Percentiles rank a stretch among this genome's conserved stretches.
These are phyloP conservation scores for Chiridota heheva DNA, from an alignment of 35 echinoderm and acorn worm genomes.

Conservation along the genomic window DNA sequence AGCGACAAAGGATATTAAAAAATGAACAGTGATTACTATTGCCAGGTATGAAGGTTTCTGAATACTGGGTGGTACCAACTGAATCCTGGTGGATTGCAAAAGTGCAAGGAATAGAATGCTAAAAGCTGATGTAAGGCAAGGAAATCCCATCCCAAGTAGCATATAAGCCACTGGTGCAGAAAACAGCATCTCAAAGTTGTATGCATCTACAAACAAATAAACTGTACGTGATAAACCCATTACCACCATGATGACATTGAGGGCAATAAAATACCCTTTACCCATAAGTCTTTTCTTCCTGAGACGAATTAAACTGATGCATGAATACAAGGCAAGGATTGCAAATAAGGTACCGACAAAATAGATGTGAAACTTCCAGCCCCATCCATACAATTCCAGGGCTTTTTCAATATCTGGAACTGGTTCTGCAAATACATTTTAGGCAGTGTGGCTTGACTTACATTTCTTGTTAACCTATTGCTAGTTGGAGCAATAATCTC, in stretches of 20 bases:
- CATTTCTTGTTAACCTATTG: background rate
- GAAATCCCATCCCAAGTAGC: slow-evolving; percentile 86
- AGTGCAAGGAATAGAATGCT: slow-evolving; percentile 94
- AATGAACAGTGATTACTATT: slow-evolving; percentile 68
- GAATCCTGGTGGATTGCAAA: slow-evolving; percentile 79
- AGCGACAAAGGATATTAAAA: slow-evolving; percentile 64
- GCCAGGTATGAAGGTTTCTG: slow-evolving; percentile 70
- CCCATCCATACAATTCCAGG: slow-evolving; percentile 29
- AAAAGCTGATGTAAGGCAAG: slow-evolving; percentile 92
- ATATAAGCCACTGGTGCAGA: slow-evolving; percentile 66
- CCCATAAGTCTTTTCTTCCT: slow-evolving; percentile 67
- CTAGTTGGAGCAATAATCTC: slow-evolving; percentile 27
- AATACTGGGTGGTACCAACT: slow-evolving; percentile 70
- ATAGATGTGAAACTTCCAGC: slow-evolving; percentile 91
- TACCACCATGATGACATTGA: slow-evolving; percentile 76
- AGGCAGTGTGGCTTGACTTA: background rate
- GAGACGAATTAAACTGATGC: slow-evolving; percentile 73
- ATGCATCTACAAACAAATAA: slow-evolving; percentile 89
- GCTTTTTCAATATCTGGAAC: slow-evolving; percentile 75
- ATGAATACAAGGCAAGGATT: slow-evolving; percentile 74
- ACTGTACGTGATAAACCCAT: slow-evolving; percentile 75
- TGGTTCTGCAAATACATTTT: slow-evolving; percentile 75
- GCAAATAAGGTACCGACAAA: slow-evolving; percentile 68
- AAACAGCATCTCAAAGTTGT: slow-evolving; percentile 68
- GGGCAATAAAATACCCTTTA: slow-evolving; percentile 79